Conservation (phyloP, 2,797 vertebrate species). For the Sebastes steindachneri region DNA sequence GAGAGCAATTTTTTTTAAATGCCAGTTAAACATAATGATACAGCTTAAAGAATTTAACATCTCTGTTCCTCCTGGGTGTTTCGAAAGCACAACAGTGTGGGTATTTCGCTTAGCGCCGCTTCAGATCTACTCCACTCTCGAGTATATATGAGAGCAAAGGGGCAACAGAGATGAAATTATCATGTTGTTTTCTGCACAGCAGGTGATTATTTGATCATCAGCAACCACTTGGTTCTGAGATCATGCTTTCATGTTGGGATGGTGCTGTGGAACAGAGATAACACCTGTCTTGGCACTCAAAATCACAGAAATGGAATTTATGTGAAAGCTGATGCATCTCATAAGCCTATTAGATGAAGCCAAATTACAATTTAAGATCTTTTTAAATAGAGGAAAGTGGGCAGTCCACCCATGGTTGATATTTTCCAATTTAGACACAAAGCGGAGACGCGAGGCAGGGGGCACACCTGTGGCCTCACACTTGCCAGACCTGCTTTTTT, state of each 20-base stretch:
- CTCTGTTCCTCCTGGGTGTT: slow-evolving; percentile 39
- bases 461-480: slow-evolving; percentile 37
- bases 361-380: slow-evolving; percentile 53
- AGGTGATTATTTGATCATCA: slow-evolving; percentile 63
- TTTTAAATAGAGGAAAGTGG: slow-evolving; percentile 41
- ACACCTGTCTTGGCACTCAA: slow-evolving; percentile 48
- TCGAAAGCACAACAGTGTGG: slow-evolving; percentile 41
- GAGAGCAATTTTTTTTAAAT: slow-evolving; percentile 17
- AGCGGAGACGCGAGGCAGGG: background rate
- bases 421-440: slow-evolving; percentile 30
- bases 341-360: slow-evolving; percentile 37
- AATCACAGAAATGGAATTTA: slow-evolving; percentile 34
- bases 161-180: slow-evolving; percentile 54
- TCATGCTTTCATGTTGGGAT: slow-evolving; percentile 50
- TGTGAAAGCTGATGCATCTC: slow-evolving; percentile 37
- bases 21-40: slow-evolving; percentile 34
- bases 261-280: slow-evolving; percentile 45
- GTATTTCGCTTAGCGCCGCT: slow-evolving; percentile 27
- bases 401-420: slow-evolving; percentile 16
- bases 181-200: slow-evolving; percentile 49
- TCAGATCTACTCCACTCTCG: slow-evolving; percentile 28
- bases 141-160: slow-evolving; percentile 47
- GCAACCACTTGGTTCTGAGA: slow-evolving; percentile 50
- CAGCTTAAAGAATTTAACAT: slow-evolving; percentile 28
- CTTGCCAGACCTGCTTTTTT: slow-evolving; percentile 39